Base-by-base conservation (phyloP, 2,113 vertebrate genomes). In the Cryptomyrus ogoouensis region DNA sequence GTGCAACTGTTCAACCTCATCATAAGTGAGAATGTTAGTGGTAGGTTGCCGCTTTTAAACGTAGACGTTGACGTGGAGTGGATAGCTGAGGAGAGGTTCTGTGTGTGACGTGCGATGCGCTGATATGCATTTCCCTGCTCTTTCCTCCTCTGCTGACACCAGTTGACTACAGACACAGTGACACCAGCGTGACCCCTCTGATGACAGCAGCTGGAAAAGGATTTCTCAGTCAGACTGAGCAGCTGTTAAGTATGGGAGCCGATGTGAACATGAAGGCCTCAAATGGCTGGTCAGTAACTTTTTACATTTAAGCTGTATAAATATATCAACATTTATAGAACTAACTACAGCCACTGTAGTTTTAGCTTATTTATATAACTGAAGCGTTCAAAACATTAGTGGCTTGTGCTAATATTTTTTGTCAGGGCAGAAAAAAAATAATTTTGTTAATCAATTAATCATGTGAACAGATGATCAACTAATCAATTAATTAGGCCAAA, bases 91-190 rank as follows among this genome's bases (percentile, higher is more conserved):
- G n/a, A 44, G 21, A 24, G 42, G 13, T n/a, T 49, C 44, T 39
- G 27, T 52, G 21, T 80, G 31, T 17, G 6, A 6, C 3, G 15
- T 1, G 31, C 3, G 13, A 39, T 7, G 70, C 19, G 5, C 31
- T 77, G 4, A 77, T 19, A 0, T 46, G 27, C 52, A 12, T 17
- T 2, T 88, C n/a, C 12, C 2, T 70, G 3, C 12, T 21, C 13
- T 10, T 19, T 74, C 35, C 13, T 7, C 70, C 13, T 17, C 31
- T 66, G 24, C 42, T 13, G 39, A 83, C 93, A 44, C 91, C 90
- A 99, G 98, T 99, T 94, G 97, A 99, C 94, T 98, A 98, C 89
- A 96, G 94, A 35, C 98, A 99, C 94, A 98, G 97, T 90, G 96
- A 97, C 91, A 98, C 97, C 7, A 97, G 97, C 5, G 95, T 92